Conservation (phyloP, 2,888 invertebrate genomes). For the Drosophila nr. perissopoda region DNA sequence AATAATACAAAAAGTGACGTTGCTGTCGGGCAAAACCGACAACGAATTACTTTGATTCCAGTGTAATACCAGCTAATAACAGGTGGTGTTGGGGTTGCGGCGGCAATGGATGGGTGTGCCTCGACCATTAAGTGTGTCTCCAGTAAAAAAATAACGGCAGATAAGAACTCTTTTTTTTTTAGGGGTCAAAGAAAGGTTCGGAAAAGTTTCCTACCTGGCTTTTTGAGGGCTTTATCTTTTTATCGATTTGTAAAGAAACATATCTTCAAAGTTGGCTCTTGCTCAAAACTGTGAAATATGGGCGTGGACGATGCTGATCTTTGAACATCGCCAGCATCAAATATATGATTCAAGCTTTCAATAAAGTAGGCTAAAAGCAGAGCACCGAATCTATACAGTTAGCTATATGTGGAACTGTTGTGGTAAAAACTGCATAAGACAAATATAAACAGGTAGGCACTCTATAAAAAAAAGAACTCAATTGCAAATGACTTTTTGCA, state of each 20-base stretch:
- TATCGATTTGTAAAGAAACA: not conserved
- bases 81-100: too few species aligned
- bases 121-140: too few species aligned
- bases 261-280: not conserved
- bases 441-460: not conserved
- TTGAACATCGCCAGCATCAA: not conserved
- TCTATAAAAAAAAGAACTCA: not conserved
- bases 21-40: too few species aligned
- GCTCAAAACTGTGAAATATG: not conserved
- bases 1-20: too few species aligned
- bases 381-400: not conserved
- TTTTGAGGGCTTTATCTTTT: too few species aligned
- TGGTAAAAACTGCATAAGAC: not conserved
- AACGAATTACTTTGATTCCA: too few species aligned
- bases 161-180: too few species aligned
- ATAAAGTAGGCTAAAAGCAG: not conserved
- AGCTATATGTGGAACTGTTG: not conserved
- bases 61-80: too few species aligned
- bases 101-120: too few species aligned
- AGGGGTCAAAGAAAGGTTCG: too few species aligned
- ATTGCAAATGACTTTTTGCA: not conserved
- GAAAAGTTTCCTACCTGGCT: too few species aligned
- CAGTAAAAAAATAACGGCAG: too few species aligned
- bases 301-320: not conserved
- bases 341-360: not conserved